phyloP scores from a whole-genome alignment of 1,140 invertebrate species.

The Atopsyche davidsoni region DNA sequence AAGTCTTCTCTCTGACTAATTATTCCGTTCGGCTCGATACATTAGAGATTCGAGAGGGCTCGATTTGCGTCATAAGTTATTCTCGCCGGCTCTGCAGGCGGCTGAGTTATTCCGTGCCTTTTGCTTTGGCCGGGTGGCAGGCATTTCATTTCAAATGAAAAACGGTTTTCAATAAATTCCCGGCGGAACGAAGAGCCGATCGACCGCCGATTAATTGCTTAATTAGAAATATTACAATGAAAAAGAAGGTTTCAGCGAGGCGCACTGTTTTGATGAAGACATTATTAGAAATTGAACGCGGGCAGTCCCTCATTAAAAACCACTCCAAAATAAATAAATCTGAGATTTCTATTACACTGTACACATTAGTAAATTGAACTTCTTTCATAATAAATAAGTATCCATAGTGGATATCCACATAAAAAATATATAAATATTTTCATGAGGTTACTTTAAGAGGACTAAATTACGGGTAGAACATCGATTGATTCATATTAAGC shows the following conservation, averaged over 20 bases:
- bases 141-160: constrained; percentile 20
- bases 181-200: constrained; percentile 3
- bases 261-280: too few relatives aligned
- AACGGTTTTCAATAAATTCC: constrained; percentile 21
- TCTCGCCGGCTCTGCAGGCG: constrained; percentile 1
- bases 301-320: too few relatives aligned
- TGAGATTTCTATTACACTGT: too few relatives aligned
- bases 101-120: constrained; percentile 15
- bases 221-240: constrained; percentile 4
- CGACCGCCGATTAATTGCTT: neutral
- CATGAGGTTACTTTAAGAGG: too few relatives aligned
- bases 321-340: too few relatives aligned
- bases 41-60: constrained; percentile 7
- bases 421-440: too few relatives aligned
- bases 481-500: too few relatives aligned
- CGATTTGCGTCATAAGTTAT: constrained; percentile 6
- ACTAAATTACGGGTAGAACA: too few relatives aligned
- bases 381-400: too few relatives aligned
- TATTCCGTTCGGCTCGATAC: constrained; percentile 4
- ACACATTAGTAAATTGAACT: too few relatives aligned
- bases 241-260: neutral
- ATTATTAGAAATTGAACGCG: too few relatives aligned
- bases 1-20: constrained; percentile 3
- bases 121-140: constrained; percentile 13
- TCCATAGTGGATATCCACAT: too few relatives aligned